Conservation (phyloP, 2,113 vertebrate species). For the Silurus glanis region DNA sequence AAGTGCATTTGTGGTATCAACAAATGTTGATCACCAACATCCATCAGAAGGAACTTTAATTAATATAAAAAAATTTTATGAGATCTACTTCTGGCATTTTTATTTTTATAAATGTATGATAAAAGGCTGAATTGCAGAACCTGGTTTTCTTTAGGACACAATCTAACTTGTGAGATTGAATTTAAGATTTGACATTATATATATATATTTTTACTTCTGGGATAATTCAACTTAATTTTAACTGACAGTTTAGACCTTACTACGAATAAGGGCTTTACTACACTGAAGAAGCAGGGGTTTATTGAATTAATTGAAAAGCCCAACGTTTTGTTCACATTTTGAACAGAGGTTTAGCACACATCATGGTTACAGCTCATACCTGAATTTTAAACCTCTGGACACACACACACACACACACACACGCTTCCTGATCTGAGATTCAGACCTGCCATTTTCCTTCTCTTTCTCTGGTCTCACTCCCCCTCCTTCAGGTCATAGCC, state of each 20-base stretch:
- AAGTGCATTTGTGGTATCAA: too few species aligned
- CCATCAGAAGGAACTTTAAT: neutral
- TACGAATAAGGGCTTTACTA: neutral
- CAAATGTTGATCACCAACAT: neutral
- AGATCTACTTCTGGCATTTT: neutral
- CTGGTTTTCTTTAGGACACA: conserved; percentile 27
- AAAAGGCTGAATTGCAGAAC: conserved; percentile 1
- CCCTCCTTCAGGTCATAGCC: neutral
- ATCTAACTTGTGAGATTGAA: neutral
- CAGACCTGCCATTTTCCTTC: neutral
- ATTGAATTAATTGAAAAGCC: neutral
- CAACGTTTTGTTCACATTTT: neutral
- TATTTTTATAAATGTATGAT: neutral
- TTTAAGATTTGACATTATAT: neutral
- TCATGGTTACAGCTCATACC: neutral
- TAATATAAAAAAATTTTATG: too few species aligned
- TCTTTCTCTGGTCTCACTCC: neutral
- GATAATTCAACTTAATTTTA: conserved; percentile 30
- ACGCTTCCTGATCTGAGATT: neutral
- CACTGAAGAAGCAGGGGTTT: neutral
- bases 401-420: conserved; percentile 18
- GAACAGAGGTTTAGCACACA: neutral
- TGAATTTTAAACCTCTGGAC: conserved; percentile 4
- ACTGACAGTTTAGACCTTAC: neutral
- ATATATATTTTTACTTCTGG: conserved; percentile 20